Percentiles rank a stretch among this genome's conserved stretches.
Conservation (phyloP, 2,113 vertebrate genomes). For the Ophthalmolycus amberensis region DNA sequence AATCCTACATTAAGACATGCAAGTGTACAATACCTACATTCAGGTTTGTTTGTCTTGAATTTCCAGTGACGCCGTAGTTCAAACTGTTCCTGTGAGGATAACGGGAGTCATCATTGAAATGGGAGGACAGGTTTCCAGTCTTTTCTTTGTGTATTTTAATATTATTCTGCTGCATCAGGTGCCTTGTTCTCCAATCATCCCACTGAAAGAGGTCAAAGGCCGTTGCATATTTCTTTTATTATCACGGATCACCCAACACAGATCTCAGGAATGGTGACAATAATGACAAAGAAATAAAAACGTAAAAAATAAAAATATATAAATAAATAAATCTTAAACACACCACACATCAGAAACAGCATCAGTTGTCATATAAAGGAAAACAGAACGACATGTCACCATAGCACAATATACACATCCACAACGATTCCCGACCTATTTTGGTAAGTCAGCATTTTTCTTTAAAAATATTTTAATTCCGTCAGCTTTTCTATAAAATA, state of each 20-base stretch:
- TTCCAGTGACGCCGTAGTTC: neutral
- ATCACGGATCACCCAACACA: conserved; percentile 80
- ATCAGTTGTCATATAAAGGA: conserved; percentile 66
- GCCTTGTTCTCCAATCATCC: conserved; percentile 10
- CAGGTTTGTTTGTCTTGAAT: neutral
- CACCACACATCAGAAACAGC: conserved; percentile 72
- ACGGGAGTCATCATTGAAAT: neutral
- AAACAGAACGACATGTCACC: conserved; percentile 65
- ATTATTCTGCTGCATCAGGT: conserved; percentile 5
- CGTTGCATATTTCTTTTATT: conserved; percentile 84
- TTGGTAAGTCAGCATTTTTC: conserved; percentile 77
- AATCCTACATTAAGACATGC: neutral
- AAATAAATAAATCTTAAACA: conserved; percentile 70
- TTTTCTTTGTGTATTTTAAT: neutral
- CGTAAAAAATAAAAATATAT: conserved; percentile 80
- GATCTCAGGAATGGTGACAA: conserved; percentile 76
- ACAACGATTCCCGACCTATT: conserved; percentile 68
- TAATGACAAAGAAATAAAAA: conserved; percentile 73
- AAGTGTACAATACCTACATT: neutral
- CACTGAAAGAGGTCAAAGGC: conserved; percentile 43
- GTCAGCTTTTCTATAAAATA: conserved; percentile 70
- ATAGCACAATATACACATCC: conserved; percentile 75
- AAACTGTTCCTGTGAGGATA: neutral
- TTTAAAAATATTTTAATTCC: conserved; percentile 77
- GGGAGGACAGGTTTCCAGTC: neutral